Percentiles rank a stretch among this genome's conserved stretches.
Evolutionary conservation across 2,113 vertebrate species (phyloP).

Genomic region (Origma solitaria): DNA sequence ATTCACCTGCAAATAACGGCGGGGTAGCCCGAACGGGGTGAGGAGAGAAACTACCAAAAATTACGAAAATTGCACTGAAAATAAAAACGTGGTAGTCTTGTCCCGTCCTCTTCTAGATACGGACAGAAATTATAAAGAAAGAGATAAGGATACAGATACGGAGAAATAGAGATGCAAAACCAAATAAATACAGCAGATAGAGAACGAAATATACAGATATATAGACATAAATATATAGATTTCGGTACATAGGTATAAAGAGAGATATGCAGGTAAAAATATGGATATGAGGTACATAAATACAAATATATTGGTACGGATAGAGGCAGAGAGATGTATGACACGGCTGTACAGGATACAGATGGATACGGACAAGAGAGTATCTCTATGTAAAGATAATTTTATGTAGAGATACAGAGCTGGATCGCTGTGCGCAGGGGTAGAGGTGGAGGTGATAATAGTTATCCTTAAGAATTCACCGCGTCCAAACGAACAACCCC

Average conservation of each 20-base stretch:
- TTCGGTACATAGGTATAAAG: neutral
- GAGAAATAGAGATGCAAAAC: neutral
- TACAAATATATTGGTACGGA: neutral
- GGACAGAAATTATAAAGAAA: neutral
- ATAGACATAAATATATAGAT: neutral
- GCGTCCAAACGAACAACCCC: neutral
- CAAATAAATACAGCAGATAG: neutral
- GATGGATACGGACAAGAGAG: neutral
- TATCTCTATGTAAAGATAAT: neutral
- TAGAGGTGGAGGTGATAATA: neutral
- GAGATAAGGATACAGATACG: too few species aligned
- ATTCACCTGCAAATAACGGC: neutral
- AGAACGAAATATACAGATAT: neutral
- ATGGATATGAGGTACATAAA: neutral
- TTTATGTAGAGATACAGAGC: accelerated
- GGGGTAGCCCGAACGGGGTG: accelerated
- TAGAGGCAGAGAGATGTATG: neutral
- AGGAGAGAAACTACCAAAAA: neutral
- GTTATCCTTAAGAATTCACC: neutral
- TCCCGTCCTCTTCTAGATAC: neutral
- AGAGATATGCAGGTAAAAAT: neutral
- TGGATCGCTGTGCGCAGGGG: neutral
- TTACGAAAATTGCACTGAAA: neutral
- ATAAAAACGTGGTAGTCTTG: neutral
- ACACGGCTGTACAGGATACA: neutral